phyloP scores from a whole-genome alignment of 2,113 vertebrate genomes.

The Petaurus breviceps region DNA sequence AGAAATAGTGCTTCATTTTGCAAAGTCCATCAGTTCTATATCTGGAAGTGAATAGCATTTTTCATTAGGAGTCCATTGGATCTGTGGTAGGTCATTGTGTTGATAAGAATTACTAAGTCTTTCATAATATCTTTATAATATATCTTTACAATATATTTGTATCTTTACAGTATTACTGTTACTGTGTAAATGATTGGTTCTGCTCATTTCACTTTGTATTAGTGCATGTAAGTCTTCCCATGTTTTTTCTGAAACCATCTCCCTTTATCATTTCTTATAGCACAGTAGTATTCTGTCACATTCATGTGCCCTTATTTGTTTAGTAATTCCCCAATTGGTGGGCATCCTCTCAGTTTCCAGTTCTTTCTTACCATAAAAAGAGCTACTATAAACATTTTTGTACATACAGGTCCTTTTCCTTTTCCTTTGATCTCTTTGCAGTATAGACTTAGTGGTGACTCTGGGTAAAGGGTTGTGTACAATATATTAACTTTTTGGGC shows the following conservation, averaged over 20 bases:
- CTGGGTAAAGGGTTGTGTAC: too few relatives aligned
- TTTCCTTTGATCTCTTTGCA: background rate
- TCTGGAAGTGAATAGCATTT: background rate
- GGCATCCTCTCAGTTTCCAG: background rate
- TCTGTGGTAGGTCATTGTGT: background rate
- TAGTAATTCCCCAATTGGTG: background rate
- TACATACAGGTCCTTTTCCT: background rate
- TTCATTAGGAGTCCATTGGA: too few relatives aligned
- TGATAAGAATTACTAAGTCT: background rate
- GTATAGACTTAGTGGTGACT: too few relatives aligned
- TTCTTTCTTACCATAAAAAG: background rate
- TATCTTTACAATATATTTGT: background rate
- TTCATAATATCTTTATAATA: background rate
- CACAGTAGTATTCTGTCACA: background rate
- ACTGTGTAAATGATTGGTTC: background rate
- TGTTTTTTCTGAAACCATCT: background rate
- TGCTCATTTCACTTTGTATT: background rate
- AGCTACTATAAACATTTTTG: background rate
- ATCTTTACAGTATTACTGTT: background rate
- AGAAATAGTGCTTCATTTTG: background rate
- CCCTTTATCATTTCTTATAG: background rate
- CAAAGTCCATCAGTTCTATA: too few relatives aligned
- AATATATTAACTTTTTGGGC: too few relatives aligned
- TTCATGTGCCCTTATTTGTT: background rate
- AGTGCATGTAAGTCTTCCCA: background rate